These are phyloP conservation scores for Phallusia fumigata DNA, from an alignment of 23 tunicate genomes.

Conservation along the genomic window DNA sequence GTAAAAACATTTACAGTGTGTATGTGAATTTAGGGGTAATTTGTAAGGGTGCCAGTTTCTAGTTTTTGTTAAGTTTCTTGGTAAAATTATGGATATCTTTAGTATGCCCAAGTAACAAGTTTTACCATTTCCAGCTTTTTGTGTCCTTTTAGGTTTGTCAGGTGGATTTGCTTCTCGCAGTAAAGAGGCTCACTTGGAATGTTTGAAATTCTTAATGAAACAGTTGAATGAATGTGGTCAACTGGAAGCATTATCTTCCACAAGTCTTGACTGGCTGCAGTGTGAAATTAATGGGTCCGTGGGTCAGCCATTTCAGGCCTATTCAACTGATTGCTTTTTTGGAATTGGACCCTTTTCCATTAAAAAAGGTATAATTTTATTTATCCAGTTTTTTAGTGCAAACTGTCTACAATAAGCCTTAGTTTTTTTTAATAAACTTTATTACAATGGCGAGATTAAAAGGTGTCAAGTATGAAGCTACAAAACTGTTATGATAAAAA, in stretches of 20 bases:
- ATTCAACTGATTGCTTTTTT: constrained; percentile 15
- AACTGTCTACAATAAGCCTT: neutral
- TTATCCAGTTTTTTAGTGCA: neutral
- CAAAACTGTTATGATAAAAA: too few relatives aligned
- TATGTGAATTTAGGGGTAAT: too few relatives aligned
- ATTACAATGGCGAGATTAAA: too few relatives aligned
- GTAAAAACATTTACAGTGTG: too few relatives aligned
- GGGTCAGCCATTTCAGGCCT: neutral
- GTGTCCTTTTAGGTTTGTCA: constrained; percentile 45
- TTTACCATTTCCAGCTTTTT: too few relatives aligned
- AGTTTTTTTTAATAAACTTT: too few relatives aligned
- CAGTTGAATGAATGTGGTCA: constrained; percentile 42
- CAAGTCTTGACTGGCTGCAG: constrained; percentile 18
- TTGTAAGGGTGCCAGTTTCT: too few relatives aligned
- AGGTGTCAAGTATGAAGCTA: too few relatives aligned
- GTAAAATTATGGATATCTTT: too few relatives aligned
- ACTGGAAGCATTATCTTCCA: constrained; percentile 1
- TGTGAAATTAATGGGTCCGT: constrained; percentile 17
- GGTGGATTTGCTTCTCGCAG: constrained; percentile 42
- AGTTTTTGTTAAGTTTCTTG: too few relatives aligned
- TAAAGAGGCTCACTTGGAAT: constrained; percentile 46
- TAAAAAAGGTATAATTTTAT: constrained; percentile 17
- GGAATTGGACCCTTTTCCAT: constrained; percentile 56
- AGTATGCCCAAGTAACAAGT: too few relatives aligned
- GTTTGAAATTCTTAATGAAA: constrained; percentile 42